Base-by-base conservation (phyloP, 2,113 vertebrate genomes). In the Pithys albifrons region DNA sequence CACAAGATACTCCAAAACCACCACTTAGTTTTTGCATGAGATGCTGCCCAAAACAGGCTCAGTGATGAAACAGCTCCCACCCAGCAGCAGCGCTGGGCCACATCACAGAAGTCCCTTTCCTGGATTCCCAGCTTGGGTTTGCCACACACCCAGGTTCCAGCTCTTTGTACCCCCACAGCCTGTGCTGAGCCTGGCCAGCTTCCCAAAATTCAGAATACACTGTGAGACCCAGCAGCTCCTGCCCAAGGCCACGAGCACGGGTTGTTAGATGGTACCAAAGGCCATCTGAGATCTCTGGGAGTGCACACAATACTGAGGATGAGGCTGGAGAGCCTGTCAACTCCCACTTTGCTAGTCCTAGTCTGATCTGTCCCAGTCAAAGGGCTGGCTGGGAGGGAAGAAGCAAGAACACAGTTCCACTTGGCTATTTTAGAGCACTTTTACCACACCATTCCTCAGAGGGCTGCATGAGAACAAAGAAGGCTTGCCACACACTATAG, bases 281-380 rank as follows among this genome's bases (percentile, higher is more conserved):
- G 6, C 39, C 58, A 12, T 2, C 10, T 19, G 49, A 54, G 59
- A 70, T 25, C 29, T 61, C 35, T 27, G 15, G 61, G 51, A 65
- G 23, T 0, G 7, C 54, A 25, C 28, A 28, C 16, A 9, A 1
- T 0, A 0, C 57, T 24, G 39, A 22, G 52, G 19, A 18, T 0
- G 2, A 64, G 67, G 31, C 43, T 83, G 39, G 19, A 83, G 49
- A 46, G 8, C 28, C 18, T 33, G 46, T 18, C 67, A 82, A 13
- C 77, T 33, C 39, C 39, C 43, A 9, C 62, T 45, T 57, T n/a
- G 51, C 14, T 49, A 14, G 15, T 9, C 8, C 19, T 24, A 0
- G 33, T 27, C 33, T 31, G 33, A 7, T 23, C 41, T 81, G 27
- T 12, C 35, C 46, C 27, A 51, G 6, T 6, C 4, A 1, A 51